These are phyloP conservation scores for Cremastinae sp. DNA, from an alignment of 2,888 invertebrate species.

Conservation along the genomic window DNA sequence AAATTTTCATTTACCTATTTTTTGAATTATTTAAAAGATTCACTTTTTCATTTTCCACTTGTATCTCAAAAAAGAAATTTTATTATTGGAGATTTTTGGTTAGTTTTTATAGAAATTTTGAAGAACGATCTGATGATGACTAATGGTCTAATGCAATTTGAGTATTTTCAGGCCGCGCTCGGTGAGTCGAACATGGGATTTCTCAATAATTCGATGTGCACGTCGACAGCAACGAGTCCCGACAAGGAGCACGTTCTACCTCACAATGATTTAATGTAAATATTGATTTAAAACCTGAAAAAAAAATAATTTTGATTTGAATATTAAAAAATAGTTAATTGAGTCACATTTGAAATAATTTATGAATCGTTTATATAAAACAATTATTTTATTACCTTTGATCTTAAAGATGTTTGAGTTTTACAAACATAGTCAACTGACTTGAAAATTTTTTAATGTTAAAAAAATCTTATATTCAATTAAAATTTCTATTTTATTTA, in stretches of 20 bases:
- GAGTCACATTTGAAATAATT: neutral
- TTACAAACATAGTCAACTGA: too few relatives aligned
- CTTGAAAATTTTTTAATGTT: too few relatives aligned
- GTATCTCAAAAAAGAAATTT: neutral
- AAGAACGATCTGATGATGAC: slow-evolving; percentile 58
- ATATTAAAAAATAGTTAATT: too few relatives aligned
- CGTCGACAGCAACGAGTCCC: slow-evolving; percentile 80
- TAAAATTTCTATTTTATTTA: too few relatives aligned
- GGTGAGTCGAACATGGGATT: slow-evolving; percentile 83
- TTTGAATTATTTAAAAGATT: too few relatives aligned
- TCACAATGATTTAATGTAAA: slow-evolving; percentile 78
- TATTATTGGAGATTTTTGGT: slow-evolving; percentile 7
- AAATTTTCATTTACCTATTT: too few relatives aligned
- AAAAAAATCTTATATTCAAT: too few relatives aligned
- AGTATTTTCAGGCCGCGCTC: slow-evolving; percentile 82
- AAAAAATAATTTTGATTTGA: neutral
- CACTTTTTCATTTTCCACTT: too few relatives aligned
- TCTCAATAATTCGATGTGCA: slow-evolving; percentile 80
- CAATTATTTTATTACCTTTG: too few relatives aligned
- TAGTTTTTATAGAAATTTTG: neutral
- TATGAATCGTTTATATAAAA: too few relatives aligned
- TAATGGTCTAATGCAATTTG: slow-evolving; percentile 78
- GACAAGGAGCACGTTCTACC: slow-evolving; percentile 78
- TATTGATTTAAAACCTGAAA: slow-evolving; percentile 3
- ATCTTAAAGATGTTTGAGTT: too few relatives aligned